Evolutionary conservation across 2,797 vertebrate genomes (phyloP).

Genomic region (Sciurus vulgaris): DNA sequence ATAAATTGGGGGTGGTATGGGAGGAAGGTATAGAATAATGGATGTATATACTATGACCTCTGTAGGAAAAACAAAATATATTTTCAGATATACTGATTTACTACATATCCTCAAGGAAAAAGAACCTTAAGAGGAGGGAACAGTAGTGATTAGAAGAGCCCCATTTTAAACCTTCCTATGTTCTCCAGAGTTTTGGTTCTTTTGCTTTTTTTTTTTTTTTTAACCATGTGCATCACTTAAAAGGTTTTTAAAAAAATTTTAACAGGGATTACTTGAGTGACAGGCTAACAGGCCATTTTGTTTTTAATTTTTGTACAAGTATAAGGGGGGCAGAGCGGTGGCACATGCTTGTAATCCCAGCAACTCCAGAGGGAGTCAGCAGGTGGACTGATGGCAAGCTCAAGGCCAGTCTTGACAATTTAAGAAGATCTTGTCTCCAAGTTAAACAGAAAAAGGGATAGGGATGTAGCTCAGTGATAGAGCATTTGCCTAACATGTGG

Average conservation of each 20-base stretch:
- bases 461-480: too few relatives aligned
- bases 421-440: too few relatives aligned
- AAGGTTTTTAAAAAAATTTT: not conserved
- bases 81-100: conserved; percentile 2
- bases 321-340: too few relatives aligned
- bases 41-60: not conserved
- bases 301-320: not conserved
- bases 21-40: not conserved
- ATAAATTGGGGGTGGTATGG: not conserved
- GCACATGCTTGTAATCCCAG: too few relatives aligned
- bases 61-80: conserved; percentile 45
- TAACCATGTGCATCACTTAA: not conserved
- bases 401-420: too few relatives aligned
- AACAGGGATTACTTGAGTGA: not conserved
- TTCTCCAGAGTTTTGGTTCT: not conserved
- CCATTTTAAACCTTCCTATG: conserved; percentile 20
- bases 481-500: too few relatives aligned
- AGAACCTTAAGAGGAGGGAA: not conserved
- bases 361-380: too few relatives aligned
- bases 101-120: not conserved
- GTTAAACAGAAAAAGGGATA: too few relatives aligned
- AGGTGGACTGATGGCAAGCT: too few relatives aligned
- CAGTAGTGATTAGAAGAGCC: not conserved
- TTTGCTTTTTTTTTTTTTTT: not conserved
- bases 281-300: not conserved